These are phyloP conservation scores for Calcarius lapponicus DNA, from an alignment of 2,797 vertebrate species.

Conservation along the genomic window DNA sequence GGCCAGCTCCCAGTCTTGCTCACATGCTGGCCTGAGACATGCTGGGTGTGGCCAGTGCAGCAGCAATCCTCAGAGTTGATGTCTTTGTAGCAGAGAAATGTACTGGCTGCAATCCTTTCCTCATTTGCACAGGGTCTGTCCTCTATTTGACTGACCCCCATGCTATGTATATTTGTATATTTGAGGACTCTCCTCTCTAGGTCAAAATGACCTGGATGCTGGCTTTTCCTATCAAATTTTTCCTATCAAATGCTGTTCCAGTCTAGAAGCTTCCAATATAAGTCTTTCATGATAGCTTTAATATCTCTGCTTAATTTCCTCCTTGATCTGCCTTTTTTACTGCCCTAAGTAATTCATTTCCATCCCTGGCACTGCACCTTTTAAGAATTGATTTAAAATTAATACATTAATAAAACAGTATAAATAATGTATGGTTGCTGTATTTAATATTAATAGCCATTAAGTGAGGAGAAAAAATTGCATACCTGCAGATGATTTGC, in stretches of 20 bases:
- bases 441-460: conserved; percentile 69
- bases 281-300: neutral
- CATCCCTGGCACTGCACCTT: neutral
- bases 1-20: neutral
- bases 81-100: neutral
- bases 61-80: neutral
- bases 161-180: neutral
- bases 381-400: conserved; percentile 66
- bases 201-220: neutral
- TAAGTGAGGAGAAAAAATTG: conserved; percentile 38
- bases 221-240: neutral
- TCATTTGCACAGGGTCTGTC: neutral
- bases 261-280: conserved; percentile 15
- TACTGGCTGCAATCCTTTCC: neutral
- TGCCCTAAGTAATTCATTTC: conserved; percentile 56
- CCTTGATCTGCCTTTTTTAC: conserved; percentile 31
- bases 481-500: conserved; percentile 27
- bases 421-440: conserved; percentile 66
- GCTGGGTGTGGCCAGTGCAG: neutral
- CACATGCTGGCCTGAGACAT: neutral
- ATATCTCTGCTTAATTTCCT: conserved; percentile 34
- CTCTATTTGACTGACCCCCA: neutral
- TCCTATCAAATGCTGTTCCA: neutral
- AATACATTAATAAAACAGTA: conserved; percentile 64
- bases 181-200: neutral